Evolutionary conservation across 2,888 invertebrate genomes (phyloP).

Genomic region (Drosophila yooni): DNA sequence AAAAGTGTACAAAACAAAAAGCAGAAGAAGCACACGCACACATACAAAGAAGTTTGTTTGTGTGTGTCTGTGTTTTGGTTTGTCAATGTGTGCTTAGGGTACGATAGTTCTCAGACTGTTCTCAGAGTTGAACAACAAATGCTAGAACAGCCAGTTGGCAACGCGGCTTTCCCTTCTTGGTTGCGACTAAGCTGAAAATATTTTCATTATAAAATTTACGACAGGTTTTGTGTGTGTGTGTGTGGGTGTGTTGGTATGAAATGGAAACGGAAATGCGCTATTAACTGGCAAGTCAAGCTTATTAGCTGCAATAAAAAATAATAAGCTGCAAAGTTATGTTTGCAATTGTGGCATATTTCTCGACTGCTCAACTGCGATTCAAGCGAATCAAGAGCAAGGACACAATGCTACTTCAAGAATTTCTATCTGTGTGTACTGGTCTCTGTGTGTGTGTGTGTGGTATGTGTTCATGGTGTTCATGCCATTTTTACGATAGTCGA

Average conservation of each 20-base stretch:
- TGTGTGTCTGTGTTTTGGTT: slow-evolving; percentile 15
- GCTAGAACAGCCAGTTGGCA: slow-evolving; percentile 46
- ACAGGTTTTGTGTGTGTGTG: slow-evolving; percentile 55
- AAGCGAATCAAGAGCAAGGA: slow-evolving; percentile 22
- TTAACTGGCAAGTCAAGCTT: slow-evolving; percentile 76
- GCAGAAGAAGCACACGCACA: neutral
- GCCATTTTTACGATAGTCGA: slow-evolving; percentile 6
- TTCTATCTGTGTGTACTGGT: slow-evolving; percentile 26
- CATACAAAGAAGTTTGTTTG: neutral
- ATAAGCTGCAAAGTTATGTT: slow-evolving; percentile 80
- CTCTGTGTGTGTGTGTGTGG: slow-evolving; percentile 8
- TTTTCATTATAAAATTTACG: slow-evolving; percentile 78
- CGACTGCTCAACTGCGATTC: slow-evolving; percentile 21
- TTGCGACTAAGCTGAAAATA: slow-evolving; percentile 68
- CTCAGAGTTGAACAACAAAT: slow-evolving; percentile 42
- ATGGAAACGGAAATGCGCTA: slow-evolving; percentile 74
- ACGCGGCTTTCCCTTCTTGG: slow-evolving; percentile 28
- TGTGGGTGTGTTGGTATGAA: slow-evolving; percentile 21
- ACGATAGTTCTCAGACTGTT: slow-evolving; percentile 42
- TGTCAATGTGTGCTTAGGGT: slow-evolving; percentile 35
- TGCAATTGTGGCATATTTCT: slow-evolving; percentile 72
- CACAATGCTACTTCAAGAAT: slow-evolving; percentile 24
- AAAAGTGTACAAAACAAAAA: slow-evolving; percentile 30
- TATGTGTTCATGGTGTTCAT: slow-evolving; percentile 4
- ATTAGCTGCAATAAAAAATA: slow-evolving; percentile 79